Base-by-base conservation (phyloP, 2,113 vertebrate genomes). In the Syrrhaptes paradoxus region DNA sequence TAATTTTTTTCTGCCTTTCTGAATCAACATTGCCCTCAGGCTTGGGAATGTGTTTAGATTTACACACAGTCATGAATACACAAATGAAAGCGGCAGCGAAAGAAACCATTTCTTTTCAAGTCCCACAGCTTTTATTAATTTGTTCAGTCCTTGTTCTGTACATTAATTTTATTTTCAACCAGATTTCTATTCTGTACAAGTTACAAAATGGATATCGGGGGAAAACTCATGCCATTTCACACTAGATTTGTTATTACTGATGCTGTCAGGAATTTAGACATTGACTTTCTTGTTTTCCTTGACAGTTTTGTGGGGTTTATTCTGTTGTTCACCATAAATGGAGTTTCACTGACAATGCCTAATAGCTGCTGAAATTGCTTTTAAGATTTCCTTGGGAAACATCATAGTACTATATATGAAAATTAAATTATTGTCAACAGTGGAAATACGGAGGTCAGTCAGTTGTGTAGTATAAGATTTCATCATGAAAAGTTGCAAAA, bases 61-160 rank as follows among this genome's bases (percentile, higher is more conserved):
- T 89, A 85, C 55, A 54, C 54, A 41, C 28, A 76, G 77, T 65
- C 66, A 70, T 85, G 73, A 94, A 87, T 94, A 77, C n/a, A 75
- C 29, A 45, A 87, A 62, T 90, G 85, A 82, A 79, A 49, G n/a
- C 0, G 0, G 63, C 68, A 73, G 68, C 80, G 79, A 73, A 92
- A 92, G 59, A 84, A 89, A 92, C 41, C 18, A 45, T 88, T 95
- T 65, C 17, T 90, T 92, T 78, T 84, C 70, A 52, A 84, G 70
- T 92, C 95, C 76, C 55, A 24, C 4, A 54, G 85, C 65, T 95
- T 93, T 93, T 95, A 96, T 97, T 94, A 96, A 95, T 95, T 96
- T 96, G 70, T 94, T 85, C 57, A 29, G 81, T 54, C 65, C 36
- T 93, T 82, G 75, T 80, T 96, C 87, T 96, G 87, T 91, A 70